Conservation (phyloP, 2,888 invertebrate species). For the Lasioglossum zephyrum region DNA sequence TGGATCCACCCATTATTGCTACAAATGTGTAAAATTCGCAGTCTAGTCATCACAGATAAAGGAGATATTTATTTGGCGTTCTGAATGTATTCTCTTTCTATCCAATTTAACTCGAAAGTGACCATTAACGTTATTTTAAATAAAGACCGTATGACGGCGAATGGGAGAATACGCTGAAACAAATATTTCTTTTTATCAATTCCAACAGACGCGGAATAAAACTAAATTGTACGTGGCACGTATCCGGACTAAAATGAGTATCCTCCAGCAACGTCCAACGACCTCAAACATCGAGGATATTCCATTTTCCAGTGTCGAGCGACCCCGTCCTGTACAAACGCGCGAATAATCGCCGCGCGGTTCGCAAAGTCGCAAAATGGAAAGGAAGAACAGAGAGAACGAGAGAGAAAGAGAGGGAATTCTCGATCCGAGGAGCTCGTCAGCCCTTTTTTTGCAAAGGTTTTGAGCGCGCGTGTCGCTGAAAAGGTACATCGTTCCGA, state of each 20-base stretch:
- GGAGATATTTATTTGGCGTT: not conserved
- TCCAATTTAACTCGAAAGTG: not conserved
- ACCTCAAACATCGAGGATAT: not conserved
- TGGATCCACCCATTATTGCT: too few species aligned
- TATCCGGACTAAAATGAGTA: not conserved
- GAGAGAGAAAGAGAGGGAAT: not conserved
- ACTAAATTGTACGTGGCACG: not conserved
- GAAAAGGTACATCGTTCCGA: constrained; percentile 27
- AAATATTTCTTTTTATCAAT: not conserved
- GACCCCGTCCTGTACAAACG: not conserved
- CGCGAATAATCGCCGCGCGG: not conserved
- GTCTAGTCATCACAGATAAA: too few species aligned
- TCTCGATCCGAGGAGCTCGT: not conserved
- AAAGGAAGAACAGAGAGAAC: not conserved
- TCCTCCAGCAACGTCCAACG: not conserved
- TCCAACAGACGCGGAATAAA: not conserved
- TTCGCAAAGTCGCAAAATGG: not conserved
- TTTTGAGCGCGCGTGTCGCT: constrained; percentile 14
- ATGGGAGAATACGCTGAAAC: not conserved
- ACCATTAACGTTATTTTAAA: not conserved
- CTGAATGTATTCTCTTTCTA: not conserved
- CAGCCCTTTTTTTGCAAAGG: constrained; percentile 13
- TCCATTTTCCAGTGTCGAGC: not conserved
- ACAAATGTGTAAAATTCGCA: too few species aligned
- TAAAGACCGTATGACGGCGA: not conserved